Percentiles rank a stretch among this genome's conserved stretches.
phyloP scores from a whole-genome alignment of 1,140 invertebrate genomes.

The Protaetia brevitarsis region DNA sequence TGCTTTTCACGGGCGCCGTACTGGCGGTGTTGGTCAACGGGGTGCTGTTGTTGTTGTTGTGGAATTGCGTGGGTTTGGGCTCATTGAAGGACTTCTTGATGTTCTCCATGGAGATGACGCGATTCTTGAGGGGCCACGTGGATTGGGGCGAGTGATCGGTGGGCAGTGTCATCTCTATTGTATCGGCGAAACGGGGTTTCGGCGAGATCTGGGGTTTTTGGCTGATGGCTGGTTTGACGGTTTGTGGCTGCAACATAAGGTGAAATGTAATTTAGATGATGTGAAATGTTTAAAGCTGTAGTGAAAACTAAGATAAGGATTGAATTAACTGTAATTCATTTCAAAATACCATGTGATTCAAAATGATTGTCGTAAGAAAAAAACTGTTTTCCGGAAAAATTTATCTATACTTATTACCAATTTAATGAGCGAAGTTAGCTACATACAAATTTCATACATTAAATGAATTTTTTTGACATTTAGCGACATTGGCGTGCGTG shows the following conservation, averaged over 20 bases:
- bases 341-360: too few species aligned
- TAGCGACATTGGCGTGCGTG: too few species aligned
- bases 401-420: too few species aligned
- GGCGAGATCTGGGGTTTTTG: conserved; percentile 59
- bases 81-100: conserved; percentile 47
- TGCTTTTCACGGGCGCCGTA: conserved; percentile 2
- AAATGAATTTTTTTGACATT: too few species aligned
- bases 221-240: conserved; percentile 54
- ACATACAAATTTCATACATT: too few species aligned
- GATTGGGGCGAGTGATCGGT: conserved; percentile 48
- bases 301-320: too few species aligned
- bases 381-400: too few species aligned
- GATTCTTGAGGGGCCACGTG: conserved; percentile 66
- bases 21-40: conserved; percentile 24
- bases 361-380: too few species aligned
- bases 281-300: too few species aligned
- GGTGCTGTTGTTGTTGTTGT: conserved; percentile 21
- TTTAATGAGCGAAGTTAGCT: too few species aligned
- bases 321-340: too few species aligned
- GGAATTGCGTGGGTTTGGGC: conserved; percentile 24
- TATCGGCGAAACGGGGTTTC: conserved; percentile 53
- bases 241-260: conserved; percentile 31
- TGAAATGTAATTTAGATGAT: background rate
- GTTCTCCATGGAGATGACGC: conserved; percentile 50
- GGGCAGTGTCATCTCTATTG: conserved; percentile 55